phyloP scores from a whole-genome alignment of 2,888 invertebrate species.

The Darwinula stevensoni region DNA sequence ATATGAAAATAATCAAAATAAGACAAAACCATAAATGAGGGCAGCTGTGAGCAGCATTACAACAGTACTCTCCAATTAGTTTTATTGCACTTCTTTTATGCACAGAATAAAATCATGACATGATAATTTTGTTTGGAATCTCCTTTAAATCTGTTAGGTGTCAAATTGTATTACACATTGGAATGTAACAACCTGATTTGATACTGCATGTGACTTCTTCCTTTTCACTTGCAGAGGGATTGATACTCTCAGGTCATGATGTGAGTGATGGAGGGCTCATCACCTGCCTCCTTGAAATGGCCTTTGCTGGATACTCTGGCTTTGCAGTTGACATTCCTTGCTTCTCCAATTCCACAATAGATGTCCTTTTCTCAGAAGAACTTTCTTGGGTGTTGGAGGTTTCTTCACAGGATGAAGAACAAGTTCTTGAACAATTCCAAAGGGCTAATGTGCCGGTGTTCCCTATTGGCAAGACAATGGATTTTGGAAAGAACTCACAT shows the following conservation, averaged over 20 bases:
- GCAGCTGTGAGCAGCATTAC: too few species aligned
- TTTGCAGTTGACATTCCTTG: slow-evolving; percentile 27
- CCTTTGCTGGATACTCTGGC: slow-evolving; percentile 69
- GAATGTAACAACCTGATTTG: too few species aligned
- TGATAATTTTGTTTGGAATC: too few species aligned
- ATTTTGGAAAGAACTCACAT: slow-evolving; percentile 33
- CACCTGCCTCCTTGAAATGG: slow-evolving; percentile 73
- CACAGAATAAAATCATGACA: too few species aligned
- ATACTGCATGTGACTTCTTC: too few species aligned
- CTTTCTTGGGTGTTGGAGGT: slow-evolving; percentile 58
- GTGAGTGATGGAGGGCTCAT: slow-evolving; percentile 86
- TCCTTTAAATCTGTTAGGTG: too few species aligned
- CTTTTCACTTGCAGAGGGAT: too few species aligned
- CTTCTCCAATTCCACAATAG: slow-evolving; percentile 22
- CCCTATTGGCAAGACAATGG: slow-evolving; percentile 32
- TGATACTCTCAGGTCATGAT: slow-evolving; percentile 68
- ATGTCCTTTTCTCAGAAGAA: slow-evolving; percentile 54
- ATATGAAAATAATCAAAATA: too few species aligned
- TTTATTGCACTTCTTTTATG: too few species aligned
- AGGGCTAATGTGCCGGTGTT: slow-evolving; percentile 28
- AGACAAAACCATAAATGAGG: too few species aligned
- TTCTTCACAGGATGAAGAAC: slow-evolving; percentile 21
- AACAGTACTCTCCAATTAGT: too few species aligned
- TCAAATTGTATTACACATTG: too few species aligned
- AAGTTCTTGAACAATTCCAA: slow-evolving; percentile 29